Base-by-base conservation (phyloP, 2,888 invertebrate species). In the Eupeodes luniger region DNA sequence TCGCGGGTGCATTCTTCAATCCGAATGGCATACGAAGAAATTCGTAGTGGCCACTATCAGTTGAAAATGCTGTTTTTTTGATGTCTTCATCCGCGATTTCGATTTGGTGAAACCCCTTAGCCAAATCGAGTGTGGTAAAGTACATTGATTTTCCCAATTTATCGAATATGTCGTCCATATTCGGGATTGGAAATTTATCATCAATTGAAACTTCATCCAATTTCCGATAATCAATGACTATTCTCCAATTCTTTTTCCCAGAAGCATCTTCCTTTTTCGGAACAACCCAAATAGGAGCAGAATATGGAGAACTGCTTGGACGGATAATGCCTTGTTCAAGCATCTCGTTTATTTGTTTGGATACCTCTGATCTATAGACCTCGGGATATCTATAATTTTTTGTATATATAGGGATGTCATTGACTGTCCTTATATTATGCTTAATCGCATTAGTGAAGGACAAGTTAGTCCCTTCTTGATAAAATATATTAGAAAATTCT, bases 41-140 rank as follows among this genome's bases (percentile, higher is more conserved):
- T 19, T 19, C 19, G 10, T 47, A 47, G 47, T 47, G 47, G 47
- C 47, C 47, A 47, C 10, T 47, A 47, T 47, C 51, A 7, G 51
- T 53, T 53, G 51, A 53, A 53, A 53, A 53, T n/a, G 51, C 53
- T 16, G 53, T 55, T 55, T 55, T 55, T 5, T 55, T 16, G 19
- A 55, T 55, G 9, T 55, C 53, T 4, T 55, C 16, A 19, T 55
- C 16, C 16, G 53, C 53, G 16, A 55, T 55, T 19, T 55, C 53
- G 16, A 55, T 55, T 16, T 55, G 53, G 16, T 55, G 16, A 19
- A 55, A 16, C 16, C 53, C 53, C 9, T 55, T 55, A 2, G 19
- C 53, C 53, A 55, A 16, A 55, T 55, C 53, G 16, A 55, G 19
- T 16, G 53, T 55, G 1, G 19, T 55, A 10, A 55, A 55, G 16